Conservation (phyloP, 1,140 invertebrate species). For the Chionoecetes opilio region DNA sequence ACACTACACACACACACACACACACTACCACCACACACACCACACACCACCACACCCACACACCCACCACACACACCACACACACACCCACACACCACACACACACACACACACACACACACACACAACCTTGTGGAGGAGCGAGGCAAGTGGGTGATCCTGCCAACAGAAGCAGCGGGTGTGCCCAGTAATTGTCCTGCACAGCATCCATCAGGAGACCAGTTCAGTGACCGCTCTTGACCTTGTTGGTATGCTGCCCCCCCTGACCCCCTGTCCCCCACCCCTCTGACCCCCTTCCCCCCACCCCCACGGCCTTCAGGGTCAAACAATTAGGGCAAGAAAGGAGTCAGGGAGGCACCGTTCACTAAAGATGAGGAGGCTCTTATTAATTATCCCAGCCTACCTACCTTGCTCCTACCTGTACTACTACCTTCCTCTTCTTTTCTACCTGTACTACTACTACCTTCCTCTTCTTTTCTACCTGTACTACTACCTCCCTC, state of each 20-base stretch:
- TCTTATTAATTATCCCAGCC: background rate
- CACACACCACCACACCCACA: too few species aligned
- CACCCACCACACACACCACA: too few species aligned
- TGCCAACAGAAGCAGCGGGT: conserved; percentile 6
- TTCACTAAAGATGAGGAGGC: background rate
- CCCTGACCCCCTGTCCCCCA: background rate
- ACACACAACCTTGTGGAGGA: too few species aligned
- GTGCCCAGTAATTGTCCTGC: conserved; percentile 43
- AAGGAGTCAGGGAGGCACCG: background rate
- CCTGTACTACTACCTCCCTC: too few species aligned
- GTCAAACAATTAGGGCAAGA: conserved; percentile 19
- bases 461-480: background rate
- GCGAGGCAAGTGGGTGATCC: background rate
- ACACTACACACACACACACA: too few species aligned
- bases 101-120: too few species aligned
- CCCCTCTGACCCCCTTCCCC: too few species aligned
- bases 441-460: background rate
- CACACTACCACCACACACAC: too few species aligned
- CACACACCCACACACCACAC: too few species aligned
- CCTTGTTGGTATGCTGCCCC: background rate
- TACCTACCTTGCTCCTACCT: too few species aligned
- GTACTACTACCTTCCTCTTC: background rate
- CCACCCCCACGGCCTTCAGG: background rate
- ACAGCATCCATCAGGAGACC: background rate
- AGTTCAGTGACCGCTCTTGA: conserved; percentile 53